Conservation (phyloP, 2,888 invertebrate genomes). For the Eristalinus sepulchralis region DNA sequence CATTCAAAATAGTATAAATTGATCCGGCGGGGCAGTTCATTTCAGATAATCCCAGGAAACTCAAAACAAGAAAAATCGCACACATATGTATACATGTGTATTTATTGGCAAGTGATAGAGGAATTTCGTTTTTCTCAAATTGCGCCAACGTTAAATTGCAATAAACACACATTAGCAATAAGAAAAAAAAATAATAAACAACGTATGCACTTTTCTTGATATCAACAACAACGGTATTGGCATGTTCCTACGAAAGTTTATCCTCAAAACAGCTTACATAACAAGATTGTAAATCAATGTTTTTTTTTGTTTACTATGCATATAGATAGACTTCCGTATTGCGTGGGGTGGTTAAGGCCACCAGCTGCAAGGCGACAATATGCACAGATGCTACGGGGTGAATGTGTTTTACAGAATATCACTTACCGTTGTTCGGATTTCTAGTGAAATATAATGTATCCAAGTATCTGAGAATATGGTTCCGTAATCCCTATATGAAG, state of each 20-base stretch:
- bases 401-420: not conserved
- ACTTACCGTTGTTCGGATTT: constrained; percentile 83
- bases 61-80: not conserved
- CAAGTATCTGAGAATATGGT: constrained; percentile 79
- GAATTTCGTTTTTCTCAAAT: not conserved
- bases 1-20: constrained; percentile 72
- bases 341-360: constrained; percentile 29
- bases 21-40: constrained; percentile 76
- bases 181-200: constrained; percentile 24
- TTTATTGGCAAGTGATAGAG: not conserved
- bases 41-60: constrained; percentile 54
- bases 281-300: constrained; percentile 48
- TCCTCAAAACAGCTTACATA: constrained; percentile 61
- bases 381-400: constrained; percentile 5
- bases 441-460: constrained; percentile 82
- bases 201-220: not conserved
- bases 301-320: constrained; percentile 35
- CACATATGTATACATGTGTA: not conserved
- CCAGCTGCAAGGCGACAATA: constrained; percentile 20
- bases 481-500: constrained; percentile 76
- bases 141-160: constrained; percentile 39
- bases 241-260: constrained; percentile 20
- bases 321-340: constrained; percentile 12
- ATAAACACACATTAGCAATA: constrained; percentile 31
- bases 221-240: constrained; percentile 34